Evolutionary conservation across 2,888 invertebrate species (phyloP).

Genomic region (Microdon myrmicae): DNA sequence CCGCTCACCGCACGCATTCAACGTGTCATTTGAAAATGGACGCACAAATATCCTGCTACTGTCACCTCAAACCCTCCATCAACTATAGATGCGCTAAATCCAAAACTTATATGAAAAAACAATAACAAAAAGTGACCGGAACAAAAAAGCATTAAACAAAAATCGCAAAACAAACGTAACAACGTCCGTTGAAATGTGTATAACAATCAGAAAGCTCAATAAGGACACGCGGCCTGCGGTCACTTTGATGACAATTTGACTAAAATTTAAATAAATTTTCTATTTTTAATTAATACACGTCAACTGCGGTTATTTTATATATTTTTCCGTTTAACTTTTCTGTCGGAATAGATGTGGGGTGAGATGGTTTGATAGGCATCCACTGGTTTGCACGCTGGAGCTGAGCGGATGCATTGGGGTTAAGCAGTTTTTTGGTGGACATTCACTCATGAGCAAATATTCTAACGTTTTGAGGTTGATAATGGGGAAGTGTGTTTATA

Average conservation of each 20-base stretch:
- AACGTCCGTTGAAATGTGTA: slow-evolving; percentile 48
- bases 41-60: slow-evolving; percentile 23
- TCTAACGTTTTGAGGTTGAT: too few relatives aligned
- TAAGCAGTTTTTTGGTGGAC: too few relatives aligned
- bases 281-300: slow-evolving; percentile 64
- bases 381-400: too few relatives aligned
- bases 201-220: slow-evolving; percentile 46
- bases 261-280: slow-evolving; percentile 64
- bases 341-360: slow-evolving; percentile 7
- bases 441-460: too few relatives aligned
- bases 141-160: neutral
- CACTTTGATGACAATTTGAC: slow-evolving; percentile 61
- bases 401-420: too few relatives aligned
- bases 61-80: slow-evolving; percentile 46
- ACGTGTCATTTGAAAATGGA: slow-evolving; percentile 16
- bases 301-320: slow-evolving; percentile 58
- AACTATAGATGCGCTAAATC: slow-evolving; percentile 7
- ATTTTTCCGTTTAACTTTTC: slow-evolving; percentile 56
- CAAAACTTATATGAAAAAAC: slow-evolving; percentile 1
- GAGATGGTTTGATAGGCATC: slow-evolving; percentile 1
- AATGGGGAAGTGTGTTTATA: too few relatives aligned
- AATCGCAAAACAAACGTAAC: neutral
- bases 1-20: slow-evolving; percentile 9
- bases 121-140: slow-evolving; percentile 1
- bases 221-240: slow-evolving; percentile 46